Base-by-base conservation (phyloP, 2,888 invertebrate genomes). In the Reticulitermes lucifugus region DNA sequence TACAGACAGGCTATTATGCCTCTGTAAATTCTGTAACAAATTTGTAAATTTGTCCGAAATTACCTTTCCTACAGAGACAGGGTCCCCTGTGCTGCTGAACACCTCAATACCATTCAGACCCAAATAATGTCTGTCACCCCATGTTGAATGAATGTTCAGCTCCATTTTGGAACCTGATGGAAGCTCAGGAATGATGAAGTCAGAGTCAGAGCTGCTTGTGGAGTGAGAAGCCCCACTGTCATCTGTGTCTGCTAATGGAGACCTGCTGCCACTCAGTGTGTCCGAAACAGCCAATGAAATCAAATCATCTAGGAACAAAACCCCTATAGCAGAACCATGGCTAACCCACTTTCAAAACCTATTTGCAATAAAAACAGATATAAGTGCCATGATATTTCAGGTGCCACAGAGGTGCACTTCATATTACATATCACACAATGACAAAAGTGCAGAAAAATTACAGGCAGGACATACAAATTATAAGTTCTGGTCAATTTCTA, bases 41-140 rank as follows among this genome's bases (percentile, higher is more conserved):
- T 46, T 9, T 46, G 46, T 46, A 46, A 51, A 14, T 18, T 1
- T 55, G 55, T 2, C 55, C 2, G 25, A n/a, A 4, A 12, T 51
- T 80, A 96, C 96, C 92, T 94, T 93, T 89, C 93, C 92, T 85
- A 95, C 91, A 81, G 90, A 89, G 2, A 94, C 93, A 59, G 92
- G 91, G 87, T 93, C 91, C 18, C 96, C 96, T 82, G 91, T 91
- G 25, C 91, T 91, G 86, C 94, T 93, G 89, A 96, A 96, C 86
- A 96, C 90, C 90, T 96, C 96, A 83, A 96, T 93, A 4, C 96
- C 96, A 89, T 96, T 96, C 84, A 96, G 90, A 0, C 96, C 96
- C 22, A 96, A 94, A 88, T 95, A 94, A 90, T 95, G 94, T 88
- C 94, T 93, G 89, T 96, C 96, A 14, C 96, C 96, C 96, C 96